Evolutionary conservation across 2,888 invertebrate genomes (phyloP).

Genomic region (Eurytoma adleriae): DNA sequence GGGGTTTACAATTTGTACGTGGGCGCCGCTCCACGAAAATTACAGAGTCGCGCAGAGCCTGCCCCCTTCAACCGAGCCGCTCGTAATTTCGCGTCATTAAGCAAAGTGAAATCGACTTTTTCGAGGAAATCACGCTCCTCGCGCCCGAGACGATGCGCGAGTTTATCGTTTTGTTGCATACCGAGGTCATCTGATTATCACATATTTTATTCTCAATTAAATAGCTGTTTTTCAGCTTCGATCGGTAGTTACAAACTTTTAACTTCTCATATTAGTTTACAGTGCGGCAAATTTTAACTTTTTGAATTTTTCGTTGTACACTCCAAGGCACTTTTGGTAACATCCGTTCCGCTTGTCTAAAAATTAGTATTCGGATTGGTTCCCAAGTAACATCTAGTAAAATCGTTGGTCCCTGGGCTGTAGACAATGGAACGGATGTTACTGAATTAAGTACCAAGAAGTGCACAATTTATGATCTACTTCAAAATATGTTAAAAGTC

Average conservation of each 20-base stretch:
- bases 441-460: too few species aligned
- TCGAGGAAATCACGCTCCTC: slow-evolving; percentile 46
- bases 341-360: too few species aligned
- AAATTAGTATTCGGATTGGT: too few species aligned
- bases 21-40: slow-evolving; percentile 34
- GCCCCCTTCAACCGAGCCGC: slow-evolving; percentile 30
- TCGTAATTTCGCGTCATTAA: slow-evolving; percentile 52
- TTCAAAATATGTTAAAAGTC: too few species aligned
- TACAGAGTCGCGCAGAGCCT: slow-evolving; percentile 16
- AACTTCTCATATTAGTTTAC: too few species aligned
- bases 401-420: too few species aligned
- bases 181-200: slow-evolving; percentile 34
- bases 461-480: too few species aligned
- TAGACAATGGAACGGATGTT: too few species aligned
- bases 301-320: too few species aligned
- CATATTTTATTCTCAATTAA: slow-evolving; percentile 41
- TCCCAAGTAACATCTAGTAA: too few species aligned
- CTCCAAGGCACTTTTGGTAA: too few species aligned
- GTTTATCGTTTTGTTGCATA: slow-evolving; percentile 20
- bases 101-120: slow-evolving; percentile 55
- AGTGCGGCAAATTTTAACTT: too few species aligned
- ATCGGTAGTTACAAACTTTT: neutral
- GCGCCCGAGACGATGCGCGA: neutral
- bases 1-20: neutral
- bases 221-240: slow-evolving; percentile 17